A percentile compares a stretch with the other conserved stretches of the same genome.
Evolutionary conservation across 1,140 invertebrate species (phyloP).

Genomic region (Drosophila equinoxialis): DNA sequence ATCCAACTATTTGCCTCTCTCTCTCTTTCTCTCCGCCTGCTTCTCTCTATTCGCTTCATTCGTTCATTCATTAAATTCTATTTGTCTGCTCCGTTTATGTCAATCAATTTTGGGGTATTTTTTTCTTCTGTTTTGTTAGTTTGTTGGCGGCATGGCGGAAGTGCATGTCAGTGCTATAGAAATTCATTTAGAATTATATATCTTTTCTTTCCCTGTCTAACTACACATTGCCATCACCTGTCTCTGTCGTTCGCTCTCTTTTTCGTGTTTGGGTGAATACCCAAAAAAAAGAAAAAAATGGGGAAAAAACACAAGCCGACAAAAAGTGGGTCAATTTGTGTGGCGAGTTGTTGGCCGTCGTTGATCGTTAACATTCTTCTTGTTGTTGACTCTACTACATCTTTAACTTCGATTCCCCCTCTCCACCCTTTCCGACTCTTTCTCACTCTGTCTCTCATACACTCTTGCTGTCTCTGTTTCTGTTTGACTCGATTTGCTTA

Average conservation of each 20-base stretch:
- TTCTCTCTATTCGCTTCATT: not conserved
- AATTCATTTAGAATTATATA: conserved; percentile 50
- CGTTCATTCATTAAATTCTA: conserved; percentile 22
- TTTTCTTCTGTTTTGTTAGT: conserved; percentile 11
- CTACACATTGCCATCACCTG: not conserved
- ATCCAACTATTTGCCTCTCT: too few species aligned
- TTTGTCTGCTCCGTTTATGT: conserved; percentile 43
- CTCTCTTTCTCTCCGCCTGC: not conserved
- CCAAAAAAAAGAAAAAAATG: conserved; percentile 1
- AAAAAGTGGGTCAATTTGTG: conserved; percentile 54
- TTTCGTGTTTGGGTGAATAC: conserved; percentile 17
- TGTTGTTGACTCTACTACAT: conserved; percentile 29
- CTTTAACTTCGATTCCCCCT: conserved; percentile 16
- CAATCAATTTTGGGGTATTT: conserved; percentile 34
- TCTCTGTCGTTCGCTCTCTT: not conserved
- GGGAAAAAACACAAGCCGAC: conserved; percentile 24
- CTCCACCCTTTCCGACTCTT: not conserved
- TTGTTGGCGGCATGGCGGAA: conserved; percentile 29
- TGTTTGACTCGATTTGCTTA: conserved; percentile 66
- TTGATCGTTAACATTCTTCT: conserved; percentile 37
- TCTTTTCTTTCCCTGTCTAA: conserved; percentile 23
- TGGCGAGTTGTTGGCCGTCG: conserved; percentile 25
- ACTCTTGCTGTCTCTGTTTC: not conserved
- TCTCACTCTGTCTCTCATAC: conserved; percentile 34
- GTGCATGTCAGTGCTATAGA: conserved; percentile 40